Conservation (phyloP, 1,140 invertebrate species). For the Halyomorpha halys region DNA sequence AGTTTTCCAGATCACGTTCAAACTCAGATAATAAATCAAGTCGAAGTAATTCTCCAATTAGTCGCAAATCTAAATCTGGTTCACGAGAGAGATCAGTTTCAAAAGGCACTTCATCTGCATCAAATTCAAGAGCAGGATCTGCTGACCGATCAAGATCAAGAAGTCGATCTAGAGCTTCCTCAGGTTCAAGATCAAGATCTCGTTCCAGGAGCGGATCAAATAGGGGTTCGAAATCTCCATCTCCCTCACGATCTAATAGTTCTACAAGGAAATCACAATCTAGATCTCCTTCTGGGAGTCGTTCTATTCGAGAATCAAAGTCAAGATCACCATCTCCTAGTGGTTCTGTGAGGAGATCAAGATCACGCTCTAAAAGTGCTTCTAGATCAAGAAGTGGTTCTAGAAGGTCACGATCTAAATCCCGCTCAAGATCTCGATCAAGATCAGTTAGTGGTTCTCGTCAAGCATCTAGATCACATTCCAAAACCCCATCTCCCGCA, state of each 20-base stretch:
- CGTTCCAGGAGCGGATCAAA: slow-evolving; percentile 22
- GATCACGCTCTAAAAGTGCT: slow-evolving; percentile 34
- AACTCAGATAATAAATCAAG: slow-evolving; percentile 17
- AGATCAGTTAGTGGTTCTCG: slow-evolving; percentile 23
- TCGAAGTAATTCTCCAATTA: too few species aligned
- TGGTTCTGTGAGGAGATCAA: slow-evolving; percentile 29
- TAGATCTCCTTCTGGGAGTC: slow-evolving; percentile 23
- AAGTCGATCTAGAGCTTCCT: not conserved
- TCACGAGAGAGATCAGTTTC: slow-evolving; percentile 25
- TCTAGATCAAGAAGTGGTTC: slow-evolving; percentile 32
- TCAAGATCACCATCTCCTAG: slow-evolving; percentile 25
- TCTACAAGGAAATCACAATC: slow-evolving; percentile 29
- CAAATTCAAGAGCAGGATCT: slow-evolving; percentile 4
- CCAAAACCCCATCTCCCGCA: slow-evolving; percentile 35
- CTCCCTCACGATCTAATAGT: slow-evolving; percentile 18
- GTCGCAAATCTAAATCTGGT: slow-evolving; percentile 16
- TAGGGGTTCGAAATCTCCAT: slow-evolving; percentile 11
- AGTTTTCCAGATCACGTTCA: slow-evolving; percentile 25
- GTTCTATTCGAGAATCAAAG: slow-evolving; percentile 20
- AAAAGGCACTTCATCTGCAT: not conserved
- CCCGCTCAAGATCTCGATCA: slow-evolving; percentile 25
- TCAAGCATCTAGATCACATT: slow-evolving; percentile 32
- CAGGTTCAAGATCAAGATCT: slow-evolving; percentile 26
- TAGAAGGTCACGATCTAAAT: slow-evolving; percentile 29
- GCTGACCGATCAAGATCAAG: slow-evolving; percentile 18